A percentile compares a stretch with the other conserved stretches of the same genome.
These are phyloP conservation scores for Rhingia campestris DNA, from an alignment of 2,888 invertebrate species.

Conservation along the genomic window DNA sequence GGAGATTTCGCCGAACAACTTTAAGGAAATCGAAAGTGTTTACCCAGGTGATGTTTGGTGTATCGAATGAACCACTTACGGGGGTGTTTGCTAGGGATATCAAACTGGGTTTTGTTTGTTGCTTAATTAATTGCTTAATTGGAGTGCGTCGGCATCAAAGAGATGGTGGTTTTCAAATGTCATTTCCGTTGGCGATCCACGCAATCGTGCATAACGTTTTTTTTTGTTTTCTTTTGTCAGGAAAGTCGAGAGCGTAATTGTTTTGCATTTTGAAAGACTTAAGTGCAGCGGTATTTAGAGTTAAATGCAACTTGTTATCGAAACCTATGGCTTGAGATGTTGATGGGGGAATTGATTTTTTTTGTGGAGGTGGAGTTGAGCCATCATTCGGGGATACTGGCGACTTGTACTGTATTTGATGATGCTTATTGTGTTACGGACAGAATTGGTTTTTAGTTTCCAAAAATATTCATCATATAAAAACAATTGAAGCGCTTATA, in stretches of 20 bases:
- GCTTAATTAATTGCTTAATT: conserved; percentile 65
- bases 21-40: conserved; percentile 63
- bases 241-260: conserved; percentile 18
- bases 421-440: too few relatives aligned
- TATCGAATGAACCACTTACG: conserved; percentile 4
- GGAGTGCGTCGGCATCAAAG: conserved; percentile 43
- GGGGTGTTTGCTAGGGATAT: conserved; percentile 46
- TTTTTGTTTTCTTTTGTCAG: background rate
- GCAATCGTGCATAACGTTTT: conserved; percentile 45
- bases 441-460: too few relatives aligned
- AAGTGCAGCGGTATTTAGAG: background rate
- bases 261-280: conserved; percentile 11
- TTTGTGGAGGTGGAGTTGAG: too few relatives aligned
- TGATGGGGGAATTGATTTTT: background rate
- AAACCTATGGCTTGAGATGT: background rate
- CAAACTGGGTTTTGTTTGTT: conserved; percentile 16
- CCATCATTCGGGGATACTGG: too few relatives aligned
- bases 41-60: background rate
- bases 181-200: conserved; percentile 58
- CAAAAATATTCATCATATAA: too few relatives aligned
- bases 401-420: too few relatives aligned
- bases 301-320: background rate
- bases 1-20: conserved; percentile 29
- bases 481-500: too few relatives aligned
- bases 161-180: conserved; percentile 38